These are phyloP conservation scores for Parthenolecanium corni DNA, from an alignment of 2,888 invertebrate genomes.

Conservation along the genomic window DNA sequence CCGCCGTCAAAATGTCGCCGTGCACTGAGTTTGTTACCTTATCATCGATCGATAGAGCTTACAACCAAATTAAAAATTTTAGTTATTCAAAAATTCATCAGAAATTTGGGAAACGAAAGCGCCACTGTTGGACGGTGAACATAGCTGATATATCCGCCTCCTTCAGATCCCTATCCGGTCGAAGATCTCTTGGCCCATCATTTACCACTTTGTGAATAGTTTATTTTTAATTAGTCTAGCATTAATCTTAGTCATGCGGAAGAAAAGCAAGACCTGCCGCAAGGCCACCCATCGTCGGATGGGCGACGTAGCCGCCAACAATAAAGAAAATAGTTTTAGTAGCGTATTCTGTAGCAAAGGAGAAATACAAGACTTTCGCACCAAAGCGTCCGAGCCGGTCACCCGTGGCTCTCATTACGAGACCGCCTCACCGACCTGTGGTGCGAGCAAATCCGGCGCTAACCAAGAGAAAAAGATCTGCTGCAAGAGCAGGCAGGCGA, in stretches of 20 bases:
- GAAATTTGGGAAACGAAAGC: background rate
- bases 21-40: background rate
- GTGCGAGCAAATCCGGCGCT: too few relatives aligned
- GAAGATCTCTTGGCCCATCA: background rate
- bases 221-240: too few relatives aligned
- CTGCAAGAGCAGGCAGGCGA: too few relatives aligned
- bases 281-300: slow-evolving; percentile 6
- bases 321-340: slow-evolving; percentile 1
- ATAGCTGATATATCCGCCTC: background rate
- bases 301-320: background rate
- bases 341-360: background rate
- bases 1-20: slow-evolving; percentile 13
- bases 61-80: background rate
- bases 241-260: too few relatives aligned
- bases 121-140: background rate
- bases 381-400: slow-evolving; percentile 3
- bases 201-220: slow-evolving; percentile 1
- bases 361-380: background rate
- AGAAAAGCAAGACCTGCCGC: background rate
- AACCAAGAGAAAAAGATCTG: too few relatives aligned
- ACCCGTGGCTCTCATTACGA: background rate
- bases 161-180: background rate
- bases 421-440: too few relatives aligned
- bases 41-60: background rate
- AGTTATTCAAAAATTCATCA: background rate